Base-by-base conservation (phyloP, 2,888 invertebrate genomes). In the Tachystola acroxantha region DNA sequence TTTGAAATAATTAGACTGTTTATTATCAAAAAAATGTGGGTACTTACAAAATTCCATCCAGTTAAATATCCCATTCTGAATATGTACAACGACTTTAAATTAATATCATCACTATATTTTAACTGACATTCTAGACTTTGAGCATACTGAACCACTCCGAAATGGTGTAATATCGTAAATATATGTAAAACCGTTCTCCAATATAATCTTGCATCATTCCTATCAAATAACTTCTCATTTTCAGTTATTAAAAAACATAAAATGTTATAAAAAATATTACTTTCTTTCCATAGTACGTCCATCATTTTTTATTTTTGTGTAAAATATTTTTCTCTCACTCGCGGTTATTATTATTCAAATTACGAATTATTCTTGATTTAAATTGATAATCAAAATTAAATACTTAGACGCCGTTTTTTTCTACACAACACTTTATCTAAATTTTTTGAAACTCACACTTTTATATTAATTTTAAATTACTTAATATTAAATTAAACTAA, bases 41-140 rank as follows among this genome's bases (percentile, higher is more conserved):
- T 27, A 82, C 82, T 84, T 31, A 84, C 82, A 47, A 81, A 75
- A 57, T 74, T 81, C 82, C 82, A 84, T 7, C 81, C 81, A 10
- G 81, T 84, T 0, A 82, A 37, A 25, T 67, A 77, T 1, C 57
- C 78, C 6, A 46, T 35, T 1, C 64, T 48, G 28, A 40, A 80
- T 2, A 50, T 63, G 5, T 67, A 64, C 2, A 82, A 24, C n/a
- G 57, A 63, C n/a, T 47, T 53, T 3, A 84, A 43, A 6, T 72
- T 56, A 0, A 47, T 26, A 1, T 54, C 36, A 0, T 42, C 19
- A 36, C 61, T 60, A 0, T 25, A 37, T 0, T 40, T 42, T n/a
- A 81, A 32, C 6, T 69, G 53, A 1, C 72, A 13, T 1, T 52
- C 45, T 0, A 46, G 10, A 13, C 11, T 28, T 2, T 7, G 35